Base-by-base conservation (phyloP, 2,797 vertebrate species). In the Danio choprae region DNA sequence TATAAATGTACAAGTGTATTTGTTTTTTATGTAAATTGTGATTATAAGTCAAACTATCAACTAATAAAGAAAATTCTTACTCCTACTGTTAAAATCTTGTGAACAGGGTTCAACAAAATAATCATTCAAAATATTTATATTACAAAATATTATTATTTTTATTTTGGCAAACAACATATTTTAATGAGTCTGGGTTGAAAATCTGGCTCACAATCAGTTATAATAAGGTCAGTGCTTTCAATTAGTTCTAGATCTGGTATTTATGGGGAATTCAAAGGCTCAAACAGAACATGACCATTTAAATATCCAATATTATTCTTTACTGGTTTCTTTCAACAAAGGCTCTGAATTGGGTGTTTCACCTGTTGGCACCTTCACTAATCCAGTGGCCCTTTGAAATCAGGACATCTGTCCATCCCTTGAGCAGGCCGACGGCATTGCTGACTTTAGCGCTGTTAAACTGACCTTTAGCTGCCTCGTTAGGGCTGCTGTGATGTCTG, bases 391-490 rank as follows among this genome's bases (percentile, higher is more conserved):
- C 70, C 74, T n/a, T 22, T 87, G 87, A 87, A 88, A 89, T 81
- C 88, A 79, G 56, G 80, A 68, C 70, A 84, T 62, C 22, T 56
- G 74, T 69, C 18, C 9, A 73, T 87, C 88, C 80, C 83, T 83
- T 9, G 72, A 84, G 89, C 85, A 63, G 16, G 18, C 79, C 44
- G 79, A 88, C 85, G 82, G 87, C 84, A 74, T 89, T 83, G 76
- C 85, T 83, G 78, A 83, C 87, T 82, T 62, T 84, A 88, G 87
- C 87, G 59, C 85, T 90, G 89, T 87, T 83, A 80, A 84, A 50
- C 67, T 93, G 91, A 94, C 92, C 93, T 94, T 94, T 91, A 72
- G 82, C 81, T 73, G 90, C 73, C 86, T 85, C 80, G 90, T 91
- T 90, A 90, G 85, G 82, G 83, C 22, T 67, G 29, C 59, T 87